phyloP scores from a whole-genome alignment of 2,888 invertebrate species.

The Prosopocoilus inquinatus region DNA sequence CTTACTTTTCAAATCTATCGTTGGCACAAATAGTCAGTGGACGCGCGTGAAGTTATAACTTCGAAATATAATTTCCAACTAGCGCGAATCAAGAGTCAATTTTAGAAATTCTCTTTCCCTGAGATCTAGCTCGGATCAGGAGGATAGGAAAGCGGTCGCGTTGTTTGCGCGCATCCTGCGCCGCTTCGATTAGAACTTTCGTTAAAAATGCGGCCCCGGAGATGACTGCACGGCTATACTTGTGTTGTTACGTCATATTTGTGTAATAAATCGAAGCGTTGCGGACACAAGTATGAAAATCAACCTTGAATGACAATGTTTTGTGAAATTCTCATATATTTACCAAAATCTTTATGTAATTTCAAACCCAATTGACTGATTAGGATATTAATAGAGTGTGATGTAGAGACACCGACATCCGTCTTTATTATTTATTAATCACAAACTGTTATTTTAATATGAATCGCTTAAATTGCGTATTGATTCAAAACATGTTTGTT shows the following conservation, averaged over 20 bases:
- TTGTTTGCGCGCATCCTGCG: constrained; percentile 16
- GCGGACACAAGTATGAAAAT: constrained; percentile 1
- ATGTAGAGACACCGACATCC: no score
- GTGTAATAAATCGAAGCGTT: constrained; percentile 18
- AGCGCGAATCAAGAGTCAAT: constrained; percentile 12
- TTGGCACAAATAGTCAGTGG: no score
- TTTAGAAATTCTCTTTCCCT: constrained; percentile 5
- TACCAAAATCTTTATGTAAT: constrained; percentile 17
- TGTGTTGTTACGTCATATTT: constrained; percentile 36
- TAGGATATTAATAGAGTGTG: no score
- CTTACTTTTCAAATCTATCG: no score
- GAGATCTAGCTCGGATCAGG: background rate
- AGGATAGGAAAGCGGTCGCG: background rate
- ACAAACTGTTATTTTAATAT: background rate
- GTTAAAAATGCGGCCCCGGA: constrained; percentile 19
- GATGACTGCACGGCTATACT: constrained; percentile 38
- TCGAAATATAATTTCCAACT: constrained; percentile 12
- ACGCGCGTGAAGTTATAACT: constrained; percentile 17
- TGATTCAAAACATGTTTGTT: background rate
- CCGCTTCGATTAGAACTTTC: constrained; percentile 22
- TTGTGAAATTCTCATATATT: constrained; percentile 5
- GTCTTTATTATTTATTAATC: no score
- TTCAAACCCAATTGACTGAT: background rate
- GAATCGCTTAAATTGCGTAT: background rate
- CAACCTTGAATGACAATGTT: constrained; percentile 12